phyloP scores from a whole-genome alignment of 2,888 invertebrate genomes.

The Tolmerus cingulatus region DNA sequence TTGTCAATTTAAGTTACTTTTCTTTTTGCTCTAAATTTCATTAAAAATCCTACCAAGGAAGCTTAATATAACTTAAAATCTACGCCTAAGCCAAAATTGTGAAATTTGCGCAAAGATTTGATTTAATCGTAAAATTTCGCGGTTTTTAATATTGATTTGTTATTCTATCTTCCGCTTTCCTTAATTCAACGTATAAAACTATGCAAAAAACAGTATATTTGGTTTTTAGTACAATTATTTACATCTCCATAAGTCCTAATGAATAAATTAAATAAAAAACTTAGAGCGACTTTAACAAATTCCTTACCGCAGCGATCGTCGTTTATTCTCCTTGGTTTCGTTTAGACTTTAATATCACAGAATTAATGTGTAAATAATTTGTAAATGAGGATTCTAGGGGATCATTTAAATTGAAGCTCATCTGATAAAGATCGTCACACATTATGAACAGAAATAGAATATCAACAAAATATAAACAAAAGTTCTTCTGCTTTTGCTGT shows the following conservation, averaged over 20 bases:
- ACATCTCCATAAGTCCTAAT: neutral
- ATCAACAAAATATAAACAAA: neutral
- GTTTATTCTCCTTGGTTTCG: conserved; percentile 12
- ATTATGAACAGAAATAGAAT: neutral
- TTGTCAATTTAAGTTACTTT: neutral
- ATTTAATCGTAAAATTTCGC: neutral
- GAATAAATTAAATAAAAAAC: conserved; percentile 19
- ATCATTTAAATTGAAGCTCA: neutral
- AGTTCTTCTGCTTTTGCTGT: neutral
- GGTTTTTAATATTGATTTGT: neutral
- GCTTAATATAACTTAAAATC: neutral
- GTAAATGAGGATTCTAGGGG: neutral
- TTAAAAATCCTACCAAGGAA: neutral
- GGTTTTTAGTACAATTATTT: conserved; percentile 21
- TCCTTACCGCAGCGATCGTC: neutral
- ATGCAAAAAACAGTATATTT: neutral
- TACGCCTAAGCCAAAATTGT: neutral
- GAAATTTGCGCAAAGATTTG: neutral
- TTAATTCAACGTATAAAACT: conserved; percentile 1
- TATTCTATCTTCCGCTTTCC: neutral
- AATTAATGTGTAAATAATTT: conserved; percentile 14
- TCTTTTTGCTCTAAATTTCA: neutral
- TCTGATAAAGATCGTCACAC: neutral
- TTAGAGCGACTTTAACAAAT: conserved; percentile 5
- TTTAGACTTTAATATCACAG: conserved; percentile 33